phyloP scores from a whole-genome alignment of 2,113 vertebrate species.

The Oriolus oriolus region DNA sequence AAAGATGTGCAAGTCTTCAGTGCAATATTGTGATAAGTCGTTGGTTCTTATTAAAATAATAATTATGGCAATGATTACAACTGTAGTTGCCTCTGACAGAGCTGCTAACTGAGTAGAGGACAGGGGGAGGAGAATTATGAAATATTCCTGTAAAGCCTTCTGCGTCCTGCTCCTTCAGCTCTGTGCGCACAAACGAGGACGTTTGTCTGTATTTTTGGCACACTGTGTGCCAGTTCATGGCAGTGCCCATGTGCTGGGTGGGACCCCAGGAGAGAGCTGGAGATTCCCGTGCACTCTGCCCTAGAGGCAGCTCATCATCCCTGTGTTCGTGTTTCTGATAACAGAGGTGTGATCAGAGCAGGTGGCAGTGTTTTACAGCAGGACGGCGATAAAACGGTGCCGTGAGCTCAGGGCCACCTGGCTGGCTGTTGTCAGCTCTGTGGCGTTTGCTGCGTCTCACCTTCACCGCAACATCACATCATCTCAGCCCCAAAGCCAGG shows the following conservation, averaged over 20 bases:
- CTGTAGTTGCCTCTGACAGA: constrained; percentile 42
- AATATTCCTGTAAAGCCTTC: neutral
- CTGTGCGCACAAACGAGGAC: neutral
- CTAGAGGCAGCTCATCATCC: neutral
- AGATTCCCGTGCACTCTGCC: fast-evolving
- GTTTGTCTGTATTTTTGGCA: neutral
- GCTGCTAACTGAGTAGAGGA: constrained; percentile 28
- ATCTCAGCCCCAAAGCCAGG: neutral
- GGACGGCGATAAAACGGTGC: neutral
- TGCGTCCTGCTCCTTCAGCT: neutral
- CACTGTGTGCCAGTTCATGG: neutral
- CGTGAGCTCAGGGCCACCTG: neutral
- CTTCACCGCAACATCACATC: neutral
- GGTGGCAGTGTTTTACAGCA: neutral
- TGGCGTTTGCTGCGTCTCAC: fast-evolving
- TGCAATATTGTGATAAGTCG: constrained; percentile 61
- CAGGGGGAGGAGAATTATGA: neutral
- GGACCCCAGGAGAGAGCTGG: neutral
- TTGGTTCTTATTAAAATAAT: constrained; percentile 71
- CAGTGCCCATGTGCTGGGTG: fast-evolving
- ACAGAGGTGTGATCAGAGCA: neutral
- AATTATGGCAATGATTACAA: constrained; percentile 63
- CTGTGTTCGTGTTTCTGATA: neutral
- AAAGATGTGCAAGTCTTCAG: neutral
- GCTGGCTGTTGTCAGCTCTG: neutral